Evolutionary conservation across 2,113 vertebrate genomes (phyloP).

Genomic region (Typhlomys cinereus): DNA sequence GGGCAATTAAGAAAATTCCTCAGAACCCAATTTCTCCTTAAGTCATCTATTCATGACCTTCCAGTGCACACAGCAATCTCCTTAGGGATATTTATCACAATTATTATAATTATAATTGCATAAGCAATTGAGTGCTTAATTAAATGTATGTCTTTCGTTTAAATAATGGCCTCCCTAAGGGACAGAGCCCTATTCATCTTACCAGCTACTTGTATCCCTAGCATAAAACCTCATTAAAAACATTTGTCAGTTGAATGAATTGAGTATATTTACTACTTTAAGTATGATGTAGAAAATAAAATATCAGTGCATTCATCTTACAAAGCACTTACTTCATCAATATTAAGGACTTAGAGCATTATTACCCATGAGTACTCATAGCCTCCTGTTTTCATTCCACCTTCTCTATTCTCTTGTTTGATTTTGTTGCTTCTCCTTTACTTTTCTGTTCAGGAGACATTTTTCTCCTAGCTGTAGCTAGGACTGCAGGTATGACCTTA

Average conservation of each 20-base stretch:
- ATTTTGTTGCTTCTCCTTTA: not conserved
- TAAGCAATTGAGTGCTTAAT: constrained; percentile 42
- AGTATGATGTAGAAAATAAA: not conserved
- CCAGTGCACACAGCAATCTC: not conserved
- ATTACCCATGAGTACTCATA: not conserved
- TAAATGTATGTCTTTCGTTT: constrained; percentile 31
- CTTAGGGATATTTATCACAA: constrained; percentile 41
- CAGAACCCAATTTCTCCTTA: not conserved
- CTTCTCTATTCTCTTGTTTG: not conserved
- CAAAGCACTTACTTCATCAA: not conserved
- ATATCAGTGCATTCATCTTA: not conserved
- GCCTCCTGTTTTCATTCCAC: not conserved
- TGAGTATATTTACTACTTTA: not conserved
- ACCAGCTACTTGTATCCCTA: constrained; percentile 4
- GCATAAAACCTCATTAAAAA: constrained; percentile 5
- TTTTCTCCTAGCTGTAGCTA: not conserved
- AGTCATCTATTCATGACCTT: not conserved
- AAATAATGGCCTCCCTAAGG: not conserved
- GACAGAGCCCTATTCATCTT: not conserved
- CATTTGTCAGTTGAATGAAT: not conserved
- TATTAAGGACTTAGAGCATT: not conserved
- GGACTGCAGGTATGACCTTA: not conserved
- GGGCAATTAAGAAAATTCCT: not conserved
- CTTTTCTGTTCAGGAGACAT: not conserved
- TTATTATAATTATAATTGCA: constrained; percentile 49